phyloP scores from a whole-genome alignment of 2,113 vertebrate genomes.

The Myiopsitta monachus region DNA sequence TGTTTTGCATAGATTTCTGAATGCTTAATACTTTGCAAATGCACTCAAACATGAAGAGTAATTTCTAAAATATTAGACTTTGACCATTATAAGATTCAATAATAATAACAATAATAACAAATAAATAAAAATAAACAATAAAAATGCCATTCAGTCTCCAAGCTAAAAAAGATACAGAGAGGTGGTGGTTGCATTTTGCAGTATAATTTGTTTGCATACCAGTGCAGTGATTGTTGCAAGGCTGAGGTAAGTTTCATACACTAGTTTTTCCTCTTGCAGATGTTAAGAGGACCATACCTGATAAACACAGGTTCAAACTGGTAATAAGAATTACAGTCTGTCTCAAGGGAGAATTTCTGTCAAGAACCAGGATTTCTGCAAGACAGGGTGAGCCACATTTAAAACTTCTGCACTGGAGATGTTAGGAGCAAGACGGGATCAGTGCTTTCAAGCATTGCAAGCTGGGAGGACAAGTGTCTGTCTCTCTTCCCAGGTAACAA shows the following conservation, averaged over 20 bases:
- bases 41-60: background rate
- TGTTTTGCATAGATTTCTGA: background rate
- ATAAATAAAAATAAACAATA: background rate
- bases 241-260: background rate
- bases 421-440: background rate
- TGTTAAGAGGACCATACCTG: background rate
- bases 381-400: background rate
- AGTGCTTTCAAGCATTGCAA: background rate
- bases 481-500: background rate
- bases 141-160: background rate
- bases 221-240: background rate
- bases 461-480: background rate
- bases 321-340: background rate
- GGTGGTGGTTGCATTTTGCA: background rate
- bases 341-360: background rate
- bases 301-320: background rate
- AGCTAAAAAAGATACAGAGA: background rate
- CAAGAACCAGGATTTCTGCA: background rate
- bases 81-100: background rate
- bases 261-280: background rate
- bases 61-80: background rate
- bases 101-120: no score
- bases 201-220: background rate
- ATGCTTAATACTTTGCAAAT: background rate
- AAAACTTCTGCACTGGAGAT: background rate